Evolutionary conservation across 2,888 invertebrate genomes (phyloP).

Genomic region (Slavum lentiscoides): DNA sequence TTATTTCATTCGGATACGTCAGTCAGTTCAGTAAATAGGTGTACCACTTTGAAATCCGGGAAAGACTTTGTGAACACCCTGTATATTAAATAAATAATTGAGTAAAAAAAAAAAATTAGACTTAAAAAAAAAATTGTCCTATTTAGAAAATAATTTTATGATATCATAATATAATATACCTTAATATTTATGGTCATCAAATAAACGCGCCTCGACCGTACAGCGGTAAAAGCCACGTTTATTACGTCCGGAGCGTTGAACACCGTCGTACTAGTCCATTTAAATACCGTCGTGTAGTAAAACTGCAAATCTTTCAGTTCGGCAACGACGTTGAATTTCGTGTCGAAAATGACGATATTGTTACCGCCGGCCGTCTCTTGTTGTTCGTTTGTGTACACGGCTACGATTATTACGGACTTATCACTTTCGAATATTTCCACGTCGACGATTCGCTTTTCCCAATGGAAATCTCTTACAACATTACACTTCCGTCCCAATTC

Average conservation of each 20-base stretch:
- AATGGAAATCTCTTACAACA: not conserved
- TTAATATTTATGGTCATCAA: slow-evolving; percentile 2
- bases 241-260: not conserved
- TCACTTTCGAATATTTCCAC: not conserved
- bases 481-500: slow-evolving; percentile 18
- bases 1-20: too few species aligned
- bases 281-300: slow-evolving; percentile 7
- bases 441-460: slow-evolving; percentile 1
- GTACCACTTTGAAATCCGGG: too few species aligned
- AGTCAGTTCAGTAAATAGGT: too few species aligned
- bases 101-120: too few species aligned
- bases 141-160: too few species aligned
- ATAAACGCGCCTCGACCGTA: not conserved
- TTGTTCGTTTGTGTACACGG: not conserved
- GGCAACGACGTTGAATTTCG: slow-evolving; percentile 9
- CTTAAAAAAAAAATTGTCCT: not conserved
- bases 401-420: not conserved
- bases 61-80: too few species aligned
- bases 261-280: not conserved
- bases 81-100: too few species aligned
- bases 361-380: not conserved
- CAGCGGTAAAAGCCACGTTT: not conserved
- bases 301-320: not conserved
- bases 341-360: slow-evolving; percentile 23
- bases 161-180: not conserved